These are phyloP conservation scores for Portevinia maculata DNA, from an alignment of 2,888 invertebrate genomes.

Conservation along the genomic window DNA sequence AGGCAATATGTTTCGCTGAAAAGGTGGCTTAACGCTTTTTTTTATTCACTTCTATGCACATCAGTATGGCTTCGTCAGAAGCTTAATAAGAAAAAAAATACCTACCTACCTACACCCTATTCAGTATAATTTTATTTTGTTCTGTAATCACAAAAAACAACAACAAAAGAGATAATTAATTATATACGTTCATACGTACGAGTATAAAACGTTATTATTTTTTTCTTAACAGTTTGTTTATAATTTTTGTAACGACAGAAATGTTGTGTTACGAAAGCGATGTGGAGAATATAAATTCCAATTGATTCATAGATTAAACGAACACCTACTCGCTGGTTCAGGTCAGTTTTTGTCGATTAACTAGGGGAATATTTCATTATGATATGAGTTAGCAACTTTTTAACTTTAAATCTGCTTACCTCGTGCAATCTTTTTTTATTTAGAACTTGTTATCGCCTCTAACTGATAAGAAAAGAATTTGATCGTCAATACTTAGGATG, in stretches of 20 bases:
- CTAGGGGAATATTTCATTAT: background rate
- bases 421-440: conserved; percentile 16
- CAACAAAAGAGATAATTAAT: background rate
- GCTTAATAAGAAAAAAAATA: background rate
- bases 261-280: conserved; percentile 1
- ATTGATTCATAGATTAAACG: too few species aligned
- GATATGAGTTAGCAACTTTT: conserved; percentile 16
- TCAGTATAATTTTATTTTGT: background rate
- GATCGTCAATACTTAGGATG: conserved; percentile 39
- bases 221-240: conserved; percentile 21
- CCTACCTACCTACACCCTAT: background rate
- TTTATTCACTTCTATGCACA: conserved; percentile 12
- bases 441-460: conserved; percentile 33
- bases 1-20: conserved; percentile 9
- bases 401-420: conserved; percentile 19
- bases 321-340: conserved; percentile 13
- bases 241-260: conserved; percentile 29
- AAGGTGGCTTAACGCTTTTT: conserved; percentile 35
- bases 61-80: conserved; percentile 24
- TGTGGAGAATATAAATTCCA: conserved; percentile 20
- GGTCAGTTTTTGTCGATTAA: conserved; percentile 55
- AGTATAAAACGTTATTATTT: conserved; percentile 5
- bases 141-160: conserved; percentile 8
- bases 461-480: conserved; percentile 38
- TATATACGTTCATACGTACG: too few species aligned